Percentiles rank a stretch among this genome's conserved stretches.
These are phyloP conservation scores for Beroe ovata DNA, from an alignment of 37 sponge, comb jelly and placozoan genomes.

Conservation along the genomic window DNA sequence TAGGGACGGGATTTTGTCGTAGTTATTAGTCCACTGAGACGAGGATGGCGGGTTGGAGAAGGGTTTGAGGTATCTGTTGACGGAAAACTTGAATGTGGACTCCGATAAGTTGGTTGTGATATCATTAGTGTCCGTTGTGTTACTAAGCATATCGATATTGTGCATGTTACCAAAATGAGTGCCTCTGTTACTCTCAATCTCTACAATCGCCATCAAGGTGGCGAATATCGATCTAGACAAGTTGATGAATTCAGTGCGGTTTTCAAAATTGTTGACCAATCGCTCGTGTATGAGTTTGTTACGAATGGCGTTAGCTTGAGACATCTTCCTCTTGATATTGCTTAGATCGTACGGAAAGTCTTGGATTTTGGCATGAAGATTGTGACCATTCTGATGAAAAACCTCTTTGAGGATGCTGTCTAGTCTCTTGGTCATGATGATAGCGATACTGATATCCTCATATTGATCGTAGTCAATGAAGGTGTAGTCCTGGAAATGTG, in stretches of 20 bases:
- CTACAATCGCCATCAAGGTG: background rate
- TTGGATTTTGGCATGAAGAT: background rate
- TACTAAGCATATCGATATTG: background rate
- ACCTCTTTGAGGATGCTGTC: slow-evolving; percentile 33
- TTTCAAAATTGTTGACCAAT: slow-evolving; percentile 13
- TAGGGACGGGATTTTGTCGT: slow-evolving; percentile 10
- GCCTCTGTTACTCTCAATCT: background rate
- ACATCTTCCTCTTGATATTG: slow-evolving; percentile 41
- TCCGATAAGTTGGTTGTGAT: slow-evolving; percentile 6
- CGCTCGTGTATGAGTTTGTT: slow-evolving; percentile 22
- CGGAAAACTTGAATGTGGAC: background rate
- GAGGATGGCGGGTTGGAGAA: background rate
- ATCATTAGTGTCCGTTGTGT: slow-evolving; percentile 17
- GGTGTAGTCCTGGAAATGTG: slow-evolving; percentile 13
- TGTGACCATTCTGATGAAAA: slow-evolving; percentile 11
- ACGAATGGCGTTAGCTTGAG: slow-evolving; percentile 14
- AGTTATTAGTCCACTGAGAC: slow-evolving; percentile 23
- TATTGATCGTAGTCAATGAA: slow-evolving; percentile 56
- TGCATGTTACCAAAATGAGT: background rate
- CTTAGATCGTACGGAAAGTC: slow-evolving; percentile 32
- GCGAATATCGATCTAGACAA: slow-evolving; percentile 5
- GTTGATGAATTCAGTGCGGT: slow-evolving; percentile 20
- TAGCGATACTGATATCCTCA: slow-evolving; percentile 52
- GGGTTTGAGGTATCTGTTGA: background rate
- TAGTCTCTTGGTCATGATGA: slow-evolving; percentile 20